Percentiles rank a stretch among this genome's conserved stretches.
Conservation (phyloP, 2,888 invertebrate genomes). For the Drosophila atripex region DNA sequence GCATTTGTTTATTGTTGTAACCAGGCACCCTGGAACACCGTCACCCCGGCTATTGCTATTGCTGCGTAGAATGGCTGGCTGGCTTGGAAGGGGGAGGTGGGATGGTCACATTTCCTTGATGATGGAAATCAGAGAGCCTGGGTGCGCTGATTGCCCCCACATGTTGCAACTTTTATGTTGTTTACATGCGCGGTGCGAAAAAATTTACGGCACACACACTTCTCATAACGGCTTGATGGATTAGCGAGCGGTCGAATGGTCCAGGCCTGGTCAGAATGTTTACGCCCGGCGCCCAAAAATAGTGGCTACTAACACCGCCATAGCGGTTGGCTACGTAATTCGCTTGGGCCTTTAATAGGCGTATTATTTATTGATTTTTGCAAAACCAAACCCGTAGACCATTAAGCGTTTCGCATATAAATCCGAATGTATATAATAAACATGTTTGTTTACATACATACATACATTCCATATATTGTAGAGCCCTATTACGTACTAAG, state of each 20-base stretch:
- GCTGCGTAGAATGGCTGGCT: constrained; percentile 35
- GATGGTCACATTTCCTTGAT: background rate
- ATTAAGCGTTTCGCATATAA: constrained; percentile 56
- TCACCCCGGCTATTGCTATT: constrained; percentile 34
- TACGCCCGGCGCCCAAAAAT: constrained; percentile 50
- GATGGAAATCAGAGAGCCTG: background rate
- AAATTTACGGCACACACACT: constrained; percentile 68
- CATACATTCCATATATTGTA: constrained; percentile 7
- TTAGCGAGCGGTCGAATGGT: constrained; percentile 40
- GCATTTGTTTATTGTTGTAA: constrained; percentile 63
- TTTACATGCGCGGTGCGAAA: constrained; percentile 58
- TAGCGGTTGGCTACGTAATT: constrained; percentile 6
- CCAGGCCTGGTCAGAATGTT: constrained; percentile 49
- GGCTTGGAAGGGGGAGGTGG: constrained; percentile 3
- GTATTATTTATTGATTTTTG: constrained; percentile 71
- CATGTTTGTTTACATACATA: constrained; percentile 23
- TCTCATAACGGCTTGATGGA: constrained; percentile 72
- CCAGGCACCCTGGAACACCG: constrained; percentile 2
- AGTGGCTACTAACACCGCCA: constrained; percentile 20
- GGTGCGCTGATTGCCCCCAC: constrained; percentile 51
- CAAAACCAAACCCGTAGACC: constrained; percentile 51
- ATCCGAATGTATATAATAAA: constrained; percentile 51
- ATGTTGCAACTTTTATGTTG: constrained; percentile 76
- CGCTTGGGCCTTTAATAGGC: constrained; percentile 47
- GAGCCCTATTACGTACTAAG: constrained; percentile 17